Evolutionary conservation across 92 coral and sea anemone genomes (phyloP).

Genomic region (Phymanthus crucifer): DNA sequence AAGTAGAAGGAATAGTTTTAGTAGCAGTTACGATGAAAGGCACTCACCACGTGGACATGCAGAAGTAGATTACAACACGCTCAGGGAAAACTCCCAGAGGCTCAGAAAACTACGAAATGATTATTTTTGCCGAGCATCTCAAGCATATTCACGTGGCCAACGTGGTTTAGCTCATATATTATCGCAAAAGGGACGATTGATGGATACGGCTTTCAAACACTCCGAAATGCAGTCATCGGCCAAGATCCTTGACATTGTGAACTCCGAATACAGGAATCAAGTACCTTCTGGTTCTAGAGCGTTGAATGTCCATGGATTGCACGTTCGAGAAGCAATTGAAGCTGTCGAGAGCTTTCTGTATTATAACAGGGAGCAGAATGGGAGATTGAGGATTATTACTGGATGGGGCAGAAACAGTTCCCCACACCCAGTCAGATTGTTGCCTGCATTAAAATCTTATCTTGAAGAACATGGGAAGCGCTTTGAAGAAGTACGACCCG

Average conservation of each 20-base stretch:
- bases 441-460: constrained; percentile 26
- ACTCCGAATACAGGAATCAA: constrained; percentile 9
- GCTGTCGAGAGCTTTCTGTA: constrained; percentile 27
- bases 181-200: constrained; percentile 26
- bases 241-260: constrained; percentile 5
- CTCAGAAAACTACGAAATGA: constrained; percentile 18
- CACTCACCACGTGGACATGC: not conserved
- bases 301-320: constrained; percentile 42
- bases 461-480: constrained; percentile 12
- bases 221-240: not conserved
- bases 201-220: constrained; percentile 20
- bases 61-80: constrained; percentile 5
- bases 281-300: not conserved
- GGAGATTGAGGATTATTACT: constrained; percentile 21
- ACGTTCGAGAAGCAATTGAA: constrained; percentile 28
- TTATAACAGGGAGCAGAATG: constrained; percentile 7
- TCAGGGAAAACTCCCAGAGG: constrained; percentile 20
- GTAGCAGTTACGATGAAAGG: not conserved
- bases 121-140: constrained; percentile 37
- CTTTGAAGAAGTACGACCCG: constrained; percentile 26
- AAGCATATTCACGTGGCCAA: constrained; percentile 35
- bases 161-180: constrained; percentile 29
- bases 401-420: constrained; percentile 44
- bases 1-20: constrained; percentile 6
- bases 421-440: constrained; percentile 4